A percentile compares a stretch with the other conserved stretches of the same genome.
Evolutionary conservation across 2,888 invertebrate species (phyloP).

Genomic region (Nymphalis polychloros): DNA sequence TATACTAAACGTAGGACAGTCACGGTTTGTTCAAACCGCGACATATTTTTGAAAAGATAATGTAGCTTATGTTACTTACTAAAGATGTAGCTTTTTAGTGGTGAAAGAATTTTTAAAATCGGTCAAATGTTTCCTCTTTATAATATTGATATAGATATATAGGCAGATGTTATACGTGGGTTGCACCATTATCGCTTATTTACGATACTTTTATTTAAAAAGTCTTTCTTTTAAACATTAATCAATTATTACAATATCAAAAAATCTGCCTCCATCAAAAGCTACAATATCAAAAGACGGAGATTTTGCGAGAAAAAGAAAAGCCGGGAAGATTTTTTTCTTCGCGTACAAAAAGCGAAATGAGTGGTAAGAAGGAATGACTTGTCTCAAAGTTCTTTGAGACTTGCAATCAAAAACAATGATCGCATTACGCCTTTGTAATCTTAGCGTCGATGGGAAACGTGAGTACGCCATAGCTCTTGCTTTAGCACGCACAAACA

Average conservation of each 20-base stretch:
- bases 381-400: constrained; percentile 18
- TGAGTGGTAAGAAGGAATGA: constrained; percentile 22
- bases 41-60: too few relatives aligned
- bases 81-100: too few relatives aligned
- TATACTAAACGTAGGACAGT: too few relatives aligned
- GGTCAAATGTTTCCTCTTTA: too few relatives aligned
- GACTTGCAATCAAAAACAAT: constrained; percentile 17
- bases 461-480: not conserved
- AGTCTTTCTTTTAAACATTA: too few relatives aligned
- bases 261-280: not conserved
- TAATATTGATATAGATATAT: too few relatives aligned
- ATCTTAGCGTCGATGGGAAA: constrained; percentile 6
- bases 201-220: too few relatives aligned
- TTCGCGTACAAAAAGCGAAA: constrained; percentile 9
- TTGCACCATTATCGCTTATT: too few relatives aligned
- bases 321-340: not conserved
- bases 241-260: not conserved
- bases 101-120: too few relatives aligned
- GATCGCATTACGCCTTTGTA: constrained; percentile 17
- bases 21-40: too few relatives aligned
- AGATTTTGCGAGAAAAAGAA: not conserved
- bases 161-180: too few relatives aligned
- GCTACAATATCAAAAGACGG: constrained; percentile 1
- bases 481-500: not conserved
- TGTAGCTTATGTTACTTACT: too few relatives aligned